These are phyloP conservation scores for Melanocharis versteri DNA, from an alignment of 2,113 vertebrate species.

Conservation along the genomic window DNA sequence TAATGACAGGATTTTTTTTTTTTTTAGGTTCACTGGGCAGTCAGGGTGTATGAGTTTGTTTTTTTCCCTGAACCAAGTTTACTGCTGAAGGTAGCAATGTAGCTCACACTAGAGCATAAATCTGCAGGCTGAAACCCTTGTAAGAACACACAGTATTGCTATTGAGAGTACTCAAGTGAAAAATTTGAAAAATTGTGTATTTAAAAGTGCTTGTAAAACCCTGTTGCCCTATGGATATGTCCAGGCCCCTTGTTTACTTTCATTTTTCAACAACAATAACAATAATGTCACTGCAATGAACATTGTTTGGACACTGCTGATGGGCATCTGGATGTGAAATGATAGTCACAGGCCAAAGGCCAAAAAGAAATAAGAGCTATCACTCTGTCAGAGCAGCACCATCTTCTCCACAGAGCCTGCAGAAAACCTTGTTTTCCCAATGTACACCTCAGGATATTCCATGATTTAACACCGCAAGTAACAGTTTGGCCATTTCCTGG, in stretches of 20 bases:
- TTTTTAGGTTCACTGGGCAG: slow-evolving; percentile 9
- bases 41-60: not conserved
- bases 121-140: not conserved
- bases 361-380: not conserved
- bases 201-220: not conserved
- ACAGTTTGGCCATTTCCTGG: not conserved
- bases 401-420: not conserved
- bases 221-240: not conserved
- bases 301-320: not conserved
- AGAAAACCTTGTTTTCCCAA: not conserved
- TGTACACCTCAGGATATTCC: not conserved
- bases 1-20: not conserved
- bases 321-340: not conserved
- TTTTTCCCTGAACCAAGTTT: not conserved
- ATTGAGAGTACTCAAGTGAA: not conserved
- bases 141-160: not conserved
- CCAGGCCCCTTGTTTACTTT: not conserved
- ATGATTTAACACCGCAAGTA: not conserved
- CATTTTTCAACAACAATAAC: not conserved
- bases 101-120: not conserved
- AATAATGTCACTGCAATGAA: not conserved
- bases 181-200: not conserved
- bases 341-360: not conserved
- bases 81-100: not conserved
- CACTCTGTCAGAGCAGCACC: not conserved